Evolutionary conservation across 2,888 invertebrate genomes (phyloP), one percentile per base, ranked within the genome.

Genomic region (Thecocarcelia acutangulata): DNA sequence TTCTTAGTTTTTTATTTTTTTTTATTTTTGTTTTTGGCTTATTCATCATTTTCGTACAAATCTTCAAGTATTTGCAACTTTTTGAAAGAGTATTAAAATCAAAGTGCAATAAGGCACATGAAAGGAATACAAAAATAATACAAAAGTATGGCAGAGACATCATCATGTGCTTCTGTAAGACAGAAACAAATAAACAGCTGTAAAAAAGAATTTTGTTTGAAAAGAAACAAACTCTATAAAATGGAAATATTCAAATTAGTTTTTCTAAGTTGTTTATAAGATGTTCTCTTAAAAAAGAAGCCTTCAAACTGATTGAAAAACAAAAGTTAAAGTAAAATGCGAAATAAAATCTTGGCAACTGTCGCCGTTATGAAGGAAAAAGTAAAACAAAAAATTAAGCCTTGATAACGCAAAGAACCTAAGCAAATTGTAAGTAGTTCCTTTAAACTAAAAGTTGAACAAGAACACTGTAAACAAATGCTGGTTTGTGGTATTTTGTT

Each of bases 241-340:
- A 50, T n/a, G 37, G 12, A 28, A 59, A 75, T 24, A 74, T 66
- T 75, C 42, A 66, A 75, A 75, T 75, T 59, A 66, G 75, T 75
- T 75, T 75, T n/a, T 19, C 33, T 50, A 50, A 54, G 44, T 24
- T 74, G n/a, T 58, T 66, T 3, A 15, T 28, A 59, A 44, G 50
- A 61, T 42, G 50, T 37, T 70, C 24, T 50, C 58, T 8, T 12
- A n/a, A 12, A 19, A 13, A 56, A 61, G 24, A 19, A 33, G 28
- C 44, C 15, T 46, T 46, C 12, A 44, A 68, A 19, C 0, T 15
- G 19, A n/a, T 46, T 44, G 19, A 56, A 46, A 1, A 5, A 54
- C 17, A 33, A 50, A 54, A 33, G 15, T 42, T 13, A n/a, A 44
- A 17, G 9, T 17, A 11, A 63, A 63, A n/a, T 15, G 17, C 13